These are phyloP conservation scores for Pantelozetes paolii DNA, from an alignment of 2,888 invertebrate species.

Conservation along the genomic window DNA sequence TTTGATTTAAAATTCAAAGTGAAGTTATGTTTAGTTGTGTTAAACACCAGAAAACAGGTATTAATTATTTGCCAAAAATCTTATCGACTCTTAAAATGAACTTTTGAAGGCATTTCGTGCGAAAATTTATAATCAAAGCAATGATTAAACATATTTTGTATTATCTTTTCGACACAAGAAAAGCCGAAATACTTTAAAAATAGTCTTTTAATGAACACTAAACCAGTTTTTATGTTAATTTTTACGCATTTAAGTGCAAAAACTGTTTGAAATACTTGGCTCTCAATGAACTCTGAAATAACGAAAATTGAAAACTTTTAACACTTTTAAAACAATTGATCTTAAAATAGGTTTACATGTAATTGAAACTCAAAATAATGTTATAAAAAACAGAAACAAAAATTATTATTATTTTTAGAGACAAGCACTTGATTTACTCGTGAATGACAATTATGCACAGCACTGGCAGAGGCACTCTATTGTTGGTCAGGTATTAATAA, in stretches of 20 bases:
- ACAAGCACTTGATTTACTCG: background rate
- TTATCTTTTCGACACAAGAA: background rate
- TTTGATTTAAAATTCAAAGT: background rate
- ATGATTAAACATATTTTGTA: background rate
- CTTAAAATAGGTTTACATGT: background rate
- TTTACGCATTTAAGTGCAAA: background rate
- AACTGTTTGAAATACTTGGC: background rate
- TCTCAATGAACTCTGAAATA: background rate
- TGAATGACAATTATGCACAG: background rate
- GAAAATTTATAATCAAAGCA: background rate
- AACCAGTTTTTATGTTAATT: slow-evolving; percentile 9
- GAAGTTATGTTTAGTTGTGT: background rate
- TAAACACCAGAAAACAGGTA: no score
- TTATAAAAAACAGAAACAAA: no score
- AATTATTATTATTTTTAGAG: background rate
- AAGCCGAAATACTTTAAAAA: background rate
- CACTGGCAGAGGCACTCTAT: background rate
- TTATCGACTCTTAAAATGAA: no score
- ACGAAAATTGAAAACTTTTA: background rate
- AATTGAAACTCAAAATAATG: no score
- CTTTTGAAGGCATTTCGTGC: background rate
- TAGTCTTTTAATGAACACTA: background rate
- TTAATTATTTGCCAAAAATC: no score
- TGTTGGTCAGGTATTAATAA: background rate
- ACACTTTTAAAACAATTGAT: background rate